Percentiles rank a stretch among this genome's conserved stretches.
phyloP scores from a whole-genome alignment of 1,140 invertebrate species.

The Drosophila auraria region DNA sequence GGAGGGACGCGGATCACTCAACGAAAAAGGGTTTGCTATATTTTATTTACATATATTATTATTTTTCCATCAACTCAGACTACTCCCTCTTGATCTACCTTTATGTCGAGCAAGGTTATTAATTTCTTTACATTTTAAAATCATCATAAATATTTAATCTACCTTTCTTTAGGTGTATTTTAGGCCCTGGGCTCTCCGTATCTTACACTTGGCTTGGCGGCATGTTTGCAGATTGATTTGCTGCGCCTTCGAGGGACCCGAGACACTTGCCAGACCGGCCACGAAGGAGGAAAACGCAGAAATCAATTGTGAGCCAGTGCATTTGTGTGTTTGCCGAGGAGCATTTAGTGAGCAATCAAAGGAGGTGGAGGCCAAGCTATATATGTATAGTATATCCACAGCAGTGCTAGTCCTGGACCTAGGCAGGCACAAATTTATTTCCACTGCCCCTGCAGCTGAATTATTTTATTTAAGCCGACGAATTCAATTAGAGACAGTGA shows the following conservation, averaged over 20 bases:
- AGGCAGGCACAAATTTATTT: constrained; percentile 73
- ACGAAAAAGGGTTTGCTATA: background rate
- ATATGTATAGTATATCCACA: constrained; percentile 2
- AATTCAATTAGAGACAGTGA: constrained; percentile 85
- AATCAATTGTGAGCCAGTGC: constrained; percentile 67
- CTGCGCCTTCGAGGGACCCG: constrained; percentile 70
- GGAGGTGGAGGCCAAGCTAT: constrained; percentile 44
- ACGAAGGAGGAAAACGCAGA: constrained; percentile 55
- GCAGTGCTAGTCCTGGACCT: constrained; percentile 36
- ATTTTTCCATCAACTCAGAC: too few species aligned
- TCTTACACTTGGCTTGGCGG: constrained; percentile 73
- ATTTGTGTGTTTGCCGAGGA: constrained; percentile 31
- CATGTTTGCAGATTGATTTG: constrained; percentile 83
- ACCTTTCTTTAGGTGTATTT: constrained; percentile 13
- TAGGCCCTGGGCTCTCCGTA: constrained; percentile 22
- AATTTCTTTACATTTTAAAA: background rate
- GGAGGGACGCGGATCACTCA: constrained; percentile 16
- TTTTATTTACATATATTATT: background rate
- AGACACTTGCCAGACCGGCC: constrained; percentile 73
- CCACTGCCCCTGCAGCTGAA: constrained; percentile 83
- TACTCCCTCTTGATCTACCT: too few species aligned
- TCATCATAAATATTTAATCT: background rate
- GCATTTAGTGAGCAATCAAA: constrained; percentile 74
- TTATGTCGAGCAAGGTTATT: too few species aligned
- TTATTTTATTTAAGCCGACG: constrained; percentile 85